These are phyloP conservation scores for Chloebia gouldiae DNA, from an alignment of 2,113 vertebrate species.

Conservation along the genomic window DNA sequence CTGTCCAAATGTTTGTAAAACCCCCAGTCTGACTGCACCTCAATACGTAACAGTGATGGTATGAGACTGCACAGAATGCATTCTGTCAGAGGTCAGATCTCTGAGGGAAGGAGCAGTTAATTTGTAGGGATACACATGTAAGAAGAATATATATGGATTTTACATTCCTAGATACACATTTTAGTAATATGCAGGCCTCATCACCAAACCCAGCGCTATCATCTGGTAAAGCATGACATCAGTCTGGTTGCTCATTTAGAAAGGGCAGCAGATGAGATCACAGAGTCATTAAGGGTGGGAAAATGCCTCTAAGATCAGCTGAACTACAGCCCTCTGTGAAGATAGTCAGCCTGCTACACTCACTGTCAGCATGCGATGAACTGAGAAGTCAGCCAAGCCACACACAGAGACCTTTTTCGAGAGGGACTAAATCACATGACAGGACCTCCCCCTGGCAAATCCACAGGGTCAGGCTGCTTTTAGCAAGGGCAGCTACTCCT, in stretches of 20 bases:
- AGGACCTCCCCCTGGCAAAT: not conserved
- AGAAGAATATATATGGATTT: not conserved
- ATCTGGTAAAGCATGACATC: not conserved
- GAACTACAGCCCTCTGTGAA: not conserved
- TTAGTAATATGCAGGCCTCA: not conserved
- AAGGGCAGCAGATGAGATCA: not conserved
- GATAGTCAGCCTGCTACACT: not conserved
- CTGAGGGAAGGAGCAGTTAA: not conserved
- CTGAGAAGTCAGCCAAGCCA: not conserved
- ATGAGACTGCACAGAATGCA: not conserved
- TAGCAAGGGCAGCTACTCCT: conserved; percentile 10
- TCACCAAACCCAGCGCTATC: not conserved
- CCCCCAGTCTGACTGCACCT: not conserved
- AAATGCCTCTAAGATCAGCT: not conserved
- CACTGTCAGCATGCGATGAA: not conserved
- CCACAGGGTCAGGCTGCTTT: not conserved
- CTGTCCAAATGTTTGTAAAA: not conserved
- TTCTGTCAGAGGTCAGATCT: not conserved
- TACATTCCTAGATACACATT: not conserved
- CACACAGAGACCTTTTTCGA: not conserved
- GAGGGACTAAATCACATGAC: not conserved
- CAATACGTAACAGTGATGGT: not conserved
- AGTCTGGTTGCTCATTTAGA: not conserved
- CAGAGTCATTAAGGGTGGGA: not conserved
- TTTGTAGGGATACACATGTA: not conserved